Percentiles rank a stretch among this genome's conserved stretches.
Conservation (phyloP, 2,888 invertebrate species). For the Ceramica pisi region DNA sequence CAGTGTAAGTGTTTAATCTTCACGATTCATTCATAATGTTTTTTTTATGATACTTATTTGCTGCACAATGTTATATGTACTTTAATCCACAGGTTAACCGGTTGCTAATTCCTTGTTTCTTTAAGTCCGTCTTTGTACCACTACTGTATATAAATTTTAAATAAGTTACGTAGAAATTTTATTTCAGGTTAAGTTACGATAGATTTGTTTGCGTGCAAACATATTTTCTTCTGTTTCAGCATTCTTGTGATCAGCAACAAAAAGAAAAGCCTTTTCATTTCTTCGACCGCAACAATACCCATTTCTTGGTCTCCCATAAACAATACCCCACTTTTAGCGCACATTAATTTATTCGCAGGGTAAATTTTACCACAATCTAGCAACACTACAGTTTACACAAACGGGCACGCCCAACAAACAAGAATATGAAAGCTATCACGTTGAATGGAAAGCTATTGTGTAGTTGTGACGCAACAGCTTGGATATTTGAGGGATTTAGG, state of each 20-base stretch:
- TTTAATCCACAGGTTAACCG: too few relatives aligned
- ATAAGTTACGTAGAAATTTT: too few relatives aligned
- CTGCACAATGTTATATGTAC: too few relatives aligned
- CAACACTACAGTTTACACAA: constrained; percentile 62
- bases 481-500: constrained; percentile 64
- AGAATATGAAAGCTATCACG: constrained; percentile 67
- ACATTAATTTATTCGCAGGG: constrained; percentile 62
- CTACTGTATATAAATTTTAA: too few relatives aligned
- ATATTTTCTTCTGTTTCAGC: neutral
- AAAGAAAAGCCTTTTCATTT: neutral
- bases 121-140: too few relatives aligned
- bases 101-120: too few relatives aligned
- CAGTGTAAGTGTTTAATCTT: too few relatives aligned
- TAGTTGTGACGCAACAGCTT: constrained; percentile 59
- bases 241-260: neutral
- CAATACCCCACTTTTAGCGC: constrained; percentile 55
- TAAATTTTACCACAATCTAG: constrained; percentile 61
- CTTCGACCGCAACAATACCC: constrained; percentile 16
- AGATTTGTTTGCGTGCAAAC: too few relatives aligned
- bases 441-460: constrained; percentile 65
- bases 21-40: too few relatives aligned
- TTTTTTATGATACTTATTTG: too few relatives aligned
- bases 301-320: constrained; percentile 37
- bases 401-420: constrained; percentile 65
- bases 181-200: too few relatives aligned